Evolutionary conservation across 92 coral and sea anemone genomes (phyloP).

Genomic region (Hydrozoanthus gracilis): DNA sequence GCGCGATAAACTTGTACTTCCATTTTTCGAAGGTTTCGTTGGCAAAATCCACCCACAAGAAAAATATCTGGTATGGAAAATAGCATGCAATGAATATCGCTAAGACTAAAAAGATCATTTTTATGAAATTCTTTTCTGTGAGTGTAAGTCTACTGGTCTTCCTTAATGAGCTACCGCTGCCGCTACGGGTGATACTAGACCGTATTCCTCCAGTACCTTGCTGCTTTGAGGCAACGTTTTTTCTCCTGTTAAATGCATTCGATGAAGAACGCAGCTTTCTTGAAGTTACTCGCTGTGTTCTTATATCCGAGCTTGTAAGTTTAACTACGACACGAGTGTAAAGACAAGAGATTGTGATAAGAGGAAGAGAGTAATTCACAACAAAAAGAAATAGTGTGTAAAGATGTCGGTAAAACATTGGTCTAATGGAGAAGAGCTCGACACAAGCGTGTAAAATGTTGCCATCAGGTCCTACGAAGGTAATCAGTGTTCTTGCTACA

Average conservation of each 20-base stretch:
- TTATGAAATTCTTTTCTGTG: constrained; percentile 63
- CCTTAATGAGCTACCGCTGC: not conserved
- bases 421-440: constrained; percentile 57
- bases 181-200: not conserved
- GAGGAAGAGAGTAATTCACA: constrained; percentile 64
- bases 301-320: constrained; percentile 56
- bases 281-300: constrained; percentile 35
- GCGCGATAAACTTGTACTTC: constrained; percentile 49
- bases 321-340: constrained; percentile 53
- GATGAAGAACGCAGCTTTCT: not conserved
- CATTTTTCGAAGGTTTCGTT: constrained; percentile 39
- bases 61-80: constrained; percentile 69
- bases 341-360: constrained; percentile 52
- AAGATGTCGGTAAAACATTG: constrained; percentile 51
- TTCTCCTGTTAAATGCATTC: constrained; percentile 1
- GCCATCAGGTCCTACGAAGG: constrained; percentile 28
- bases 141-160: constrained; percentile 27
- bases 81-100: constrained; percentile 64
- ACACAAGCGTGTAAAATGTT: constrained; percentile 34
- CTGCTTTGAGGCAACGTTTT: constrained; percentile 5
- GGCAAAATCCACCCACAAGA: constrained; percentile 45
- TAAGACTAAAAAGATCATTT: constrained; percentile 49
- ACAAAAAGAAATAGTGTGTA: constrained; percentile 69
- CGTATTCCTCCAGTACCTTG: not conserved
- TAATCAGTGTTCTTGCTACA: constrained; percentile 40